Evolutionary conservation across 2,888 invertebrate species (phyloP), one percentile per base, ranked within the genome.

Genomic region (Ormyrus labotus): DNA sequence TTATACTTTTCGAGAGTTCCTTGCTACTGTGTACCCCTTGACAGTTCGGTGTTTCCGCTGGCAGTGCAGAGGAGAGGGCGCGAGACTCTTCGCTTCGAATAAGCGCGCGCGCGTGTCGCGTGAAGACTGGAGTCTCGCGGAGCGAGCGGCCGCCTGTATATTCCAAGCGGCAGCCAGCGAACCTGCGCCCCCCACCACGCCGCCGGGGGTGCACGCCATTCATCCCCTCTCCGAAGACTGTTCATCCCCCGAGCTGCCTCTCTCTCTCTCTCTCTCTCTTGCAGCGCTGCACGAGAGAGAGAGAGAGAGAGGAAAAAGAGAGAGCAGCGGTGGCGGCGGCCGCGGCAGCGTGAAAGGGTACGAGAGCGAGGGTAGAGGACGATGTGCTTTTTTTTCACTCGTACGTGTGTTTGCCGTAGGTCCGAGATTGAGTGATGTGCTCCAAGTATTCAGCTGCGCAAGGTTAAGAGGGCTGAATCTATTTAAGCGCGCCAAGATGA

Each of bases 51-150:
- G 34, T 0, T 34, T 34, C 34, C 2, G 34, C 34, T 34, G 34
- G 3, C 34, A 3, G 34, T 4, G 34, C 34, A n/a, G n/a, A 34
- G 34, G 34, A 3, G 34, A 34, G 34, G 34, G 34, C 63, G 72
- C 72, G 13, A 68, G 19, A 19, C 63, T 78, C 82, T 82, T 19
- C 19, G 80, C 60, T 72, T 69, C 82, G 81, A 84, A 86, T 67
- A 61, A 48, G 61, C 71, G 67, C 81, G 85, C 85, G 86, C 90
- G 90, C 89, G 88, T 88, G 89, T 87, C 89, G 90, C 90, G 89
- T 88, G 85, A 85, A 87, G 88, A 90, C 90, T 90, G 89, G 88
- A 87, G 84, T 88, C 85, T 84, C 86, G 84, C 85, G 85, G 86
- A 85, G 84, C 34, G 84, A 84, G 85, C 84, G 85, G 83, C 84